phyloP scores from a whole-genome alignment of 2,888 invertebrate genomes.

The Hirtodrosophila cameraria region DNA sequence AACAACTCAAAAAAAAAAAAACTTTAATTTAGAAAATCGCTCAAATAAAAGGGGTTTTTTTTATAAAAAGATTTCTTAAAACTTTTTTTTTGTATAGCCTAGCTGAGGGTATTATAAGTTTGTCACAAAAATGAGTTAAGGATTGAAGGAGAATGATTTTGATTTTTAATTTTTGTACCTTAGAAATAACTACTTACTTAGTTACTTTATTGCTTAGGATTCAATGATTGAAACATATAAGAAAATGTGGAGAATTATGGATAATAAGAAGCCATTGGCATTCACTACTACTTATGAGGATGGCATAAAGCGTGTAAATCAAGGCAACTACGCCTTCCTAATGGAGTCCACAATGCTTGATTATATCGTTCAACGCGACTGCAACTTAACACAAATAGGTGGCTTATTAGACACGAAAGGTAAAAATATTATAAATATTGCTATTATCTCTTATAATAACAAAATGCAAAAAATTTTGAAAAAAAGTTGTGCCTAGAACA shows the following conservation, averaged over 20 bases:
- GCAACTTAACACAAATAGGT: slow-evolving; percentile 94
- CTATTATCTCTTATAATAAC: no score
- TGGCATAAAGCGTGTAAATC: slow-evolving; percentile 90
- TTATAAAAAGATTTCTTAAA: no score
- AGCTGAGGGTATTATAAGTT: no score
- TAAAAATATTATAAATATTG: slow-evolving; percentile 3
- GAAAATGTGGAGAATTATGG: slow-evolving; percentile 94
- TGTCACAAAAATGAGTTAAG: no score
- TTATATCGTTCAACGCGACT: slow-evolving; percentile 91
- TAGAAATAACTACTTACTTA: no score
- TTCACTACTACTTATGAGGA: slow-evolving; percentile 90
- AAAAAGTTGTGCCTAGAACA: no score
- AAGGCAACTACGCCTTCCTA: slow-evolving; percentile 93
- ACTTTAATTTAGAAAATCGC: no score
- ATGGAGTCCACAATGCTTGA: slow-evolving; percentile 96
- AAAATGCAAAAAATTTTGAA: no score
- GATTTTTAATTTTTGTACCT: background rate
- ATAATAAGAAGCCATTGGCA: slow-evolving; percentile 88
- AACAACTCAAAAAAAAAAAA: no score
- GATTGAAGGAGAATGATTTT: no score
- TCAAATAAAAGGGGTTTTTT: no score
- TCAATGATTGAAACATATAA: slow-evolving; percentile 92
- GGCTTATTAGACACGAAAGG: slow-evolving; percentile 93
- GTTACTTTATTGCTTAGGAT: slow-evolving; percentile 85
- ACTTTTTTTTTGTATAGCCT: no score